A percentile compares a stretch with the other conserved stretches of the same genome.
These are phyloP conservation scores for Athalia cordata DNA, from an alignment of 2,888 invertebrate genomes.

Conservation along the genomic window DNA sequence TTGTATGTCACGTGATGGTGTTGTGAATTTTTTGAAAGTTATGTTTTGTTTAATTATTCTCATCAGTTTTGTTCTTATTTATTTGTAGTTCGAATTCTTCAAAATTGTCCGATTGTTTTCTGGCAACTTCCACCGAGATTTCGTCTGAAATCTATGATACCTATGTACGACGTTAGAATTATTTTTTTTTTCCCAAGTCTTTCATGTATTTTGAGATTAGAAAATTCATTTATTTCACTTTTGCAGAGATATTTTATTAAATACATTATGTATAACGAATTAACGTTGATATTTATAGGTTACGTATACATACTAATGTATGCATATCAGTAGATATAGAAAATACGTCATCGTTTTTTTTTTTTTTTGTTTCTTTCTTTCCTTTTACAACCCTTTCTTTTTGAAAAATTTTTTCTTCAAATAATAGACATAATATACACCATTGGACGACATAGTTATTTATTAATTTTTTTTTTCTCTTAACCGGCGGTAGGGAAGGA, in stretches of 20 bases:
- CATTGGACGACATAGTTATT: slow-evolving; percentile 29
- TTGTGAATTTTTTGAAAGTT: neutral
- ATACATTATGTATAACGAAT: too few relatives aligned
- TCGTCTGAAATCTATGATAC: too few relatives aligned
- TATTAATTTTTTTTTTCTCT: slow-evolving; percentile 9
- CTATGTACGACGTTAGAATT: neutral
- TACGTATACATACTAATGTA: too few relatives aligned
- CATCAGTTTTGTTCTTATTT: too few relatives aligned
- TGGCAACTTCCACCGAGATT: slow-evolving; percentile 26
- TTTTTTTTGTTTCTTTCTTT: neutral
- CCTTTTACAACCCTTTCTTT: neutral
- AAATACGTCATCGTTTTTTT: slow-evolving; percentile 7
- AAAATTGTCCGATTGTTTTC: slow-evolving; percentile 38
- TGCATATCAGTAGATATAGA: neutral
- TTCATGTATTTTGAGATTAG: slow-evolving; percentile 9
- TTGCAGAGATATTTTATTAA: too few relatives aligned
- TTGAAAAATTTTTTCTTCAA: neutral
- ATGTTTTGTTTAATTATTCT: slow-evolving; percentile 7
- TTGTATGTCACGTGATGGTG: slow-evolving; percentile 23
- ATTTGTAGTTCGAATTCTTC: neutral
- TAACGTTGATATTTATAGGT: neutral
- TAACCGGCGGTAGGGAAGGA: neutral
- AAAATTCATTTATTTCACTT: neutral
- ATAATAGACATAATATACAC: slow-evolving; percentile 31
- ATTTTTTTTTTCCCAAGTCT: neutral